Evolutionary conservation across 2,888 invertebrate genomes (phyloP).

Genomic region (Agelastica alni): DNA sequence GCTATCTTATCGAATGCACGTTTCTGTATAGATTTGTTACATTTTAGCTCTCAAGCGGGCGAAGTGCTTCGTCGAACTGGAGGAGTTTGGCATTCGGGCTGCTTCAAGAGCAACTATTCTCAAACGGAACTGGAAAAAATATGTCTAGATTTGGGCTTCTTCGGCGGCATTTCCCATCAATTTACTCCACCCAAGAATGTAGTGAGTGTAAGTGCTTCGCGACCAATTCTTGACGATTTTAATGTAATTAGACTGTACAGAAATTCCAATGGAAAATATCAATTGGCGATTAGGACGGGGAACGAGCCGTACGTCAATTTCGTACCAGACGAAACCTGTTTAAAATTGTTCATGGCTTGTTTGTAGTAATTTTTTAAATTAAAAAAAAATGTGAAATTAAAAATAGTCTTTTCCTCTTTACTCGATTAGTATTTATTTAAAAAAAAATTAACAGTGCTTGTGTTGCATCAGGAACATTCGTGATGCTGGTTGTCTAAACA

Average conservation of each 20-base stretch:
- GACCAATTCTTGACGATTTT: constrained; percentile 45
- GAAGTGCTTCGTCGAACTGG: constrained; percentile 68
- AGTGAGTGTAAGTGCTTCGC: constrained; percentile 26
- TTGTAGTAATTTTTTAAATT: constrained; percentile 31
- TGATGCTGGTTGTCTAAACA: too few relatives aligned
- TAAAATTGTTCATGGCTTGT: constrained; percentile 51
- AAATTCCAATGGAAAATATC: constrained; percentile 34
- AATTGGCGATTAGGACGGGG: constrained; percentile 47
- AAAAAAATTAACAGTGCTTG: too few relatives aligned
- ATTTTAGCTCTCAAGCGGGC: constrained; percentile 60
- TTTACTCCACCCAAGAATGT: constrained; percentile 33
- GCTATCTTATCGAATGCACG: too few relatives aligned
- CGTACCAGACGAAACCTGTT: constrained; percentile 45
- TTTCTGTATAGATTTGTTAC: too few relatives aligned
- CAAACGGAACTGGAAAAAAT: constrained; percentile 63
- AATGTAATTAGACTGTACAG: constrained; percentile 47
- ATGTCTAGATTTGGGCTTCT: constrained; percentile 67
- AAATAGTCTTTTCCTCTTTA: too few relatives aligned
- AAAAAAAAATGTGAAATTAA: too few relatives aligned
- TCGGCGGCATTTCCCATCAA: constrained; percentile 59
- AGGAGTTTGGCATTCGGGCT: constrained; percentile 75
- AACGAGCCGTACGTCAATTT: constrained; percentile 48
- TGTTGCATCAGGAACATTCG: too few relatives aligned
- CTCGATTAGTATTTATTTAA: too few relatives aligned
- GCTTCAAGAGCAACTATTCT: constrained; percentile 63